Conservation (phyloP, 2,888 invertebrate species). For the Volucella inflata region DNA sequence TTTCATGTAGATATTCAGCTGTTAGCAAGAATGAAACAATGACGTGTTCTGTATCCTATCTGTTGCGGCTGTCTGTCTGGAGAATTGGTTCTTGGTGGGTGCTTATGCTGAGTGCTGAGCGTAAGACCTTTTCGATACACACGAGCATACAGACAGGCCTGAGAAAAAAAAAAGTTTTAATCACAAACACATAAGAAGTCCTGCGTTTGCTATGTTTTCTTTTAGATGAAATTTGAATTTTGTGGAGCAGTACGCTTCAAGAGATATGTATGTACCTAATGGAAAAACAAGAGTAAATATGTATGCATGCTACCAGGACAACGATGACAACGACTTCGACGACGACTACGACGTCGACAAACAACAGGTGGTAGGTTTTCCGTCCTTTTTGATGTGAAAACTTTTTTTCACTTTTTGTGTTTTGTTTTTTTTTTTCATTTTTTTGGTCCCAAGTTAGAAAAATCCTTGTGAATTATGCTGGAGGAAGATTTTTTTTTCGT, state of each 20-base stretch:
- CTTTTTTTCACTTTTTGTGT: background rate
- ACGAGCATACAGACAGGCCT: constrained; percentile 7
- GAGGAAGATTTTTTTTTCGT: constrained; percentile 24
- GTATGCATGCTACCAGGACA: constrained; percentile 51
- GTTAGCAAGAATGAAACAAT: constrained; percentile 16
- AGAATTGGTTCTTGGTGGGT: constrained; percentile 56
- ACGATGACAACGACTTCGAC: constrained; percentile 23
- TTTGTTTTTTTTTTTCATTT: background rate
- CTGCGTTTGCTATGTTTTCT: constrained; percentile 43
- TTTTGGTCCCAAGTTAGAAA: constrained; percentile 15
- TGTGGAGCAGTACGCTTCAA: constrained; percentile 47
- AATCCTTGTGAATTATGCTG: constrained; percentile 56
- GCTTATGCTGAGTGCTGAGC: constrained; percentile 12
- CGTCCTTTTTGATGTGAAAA: constrained; percentile 11
- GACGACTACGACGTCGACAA: constrained; percentile 29
- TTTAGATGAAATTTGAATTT: constrained; percentile 61
- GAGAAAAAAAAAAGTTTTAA: constrained; percentile 7
- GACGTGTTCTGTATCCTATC: constrained; percentile 68
- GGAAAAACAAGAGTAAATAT: constrained; percentile 52
- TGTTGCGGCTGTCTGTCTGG: constrained; percentile 68
- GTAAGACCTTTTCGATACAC: constrained; percentile 54
- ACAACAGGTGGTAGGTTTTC: constrained; percentile 66
- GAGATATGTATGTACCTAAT: constrained; percentile 62
- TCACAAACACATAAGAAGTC: constrained; percentile 2
- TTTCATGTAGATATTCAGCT: background rate